Conservation (phyloP, 2,113 vertebrate species). For the Nymphicus hollandicus region DNA sequence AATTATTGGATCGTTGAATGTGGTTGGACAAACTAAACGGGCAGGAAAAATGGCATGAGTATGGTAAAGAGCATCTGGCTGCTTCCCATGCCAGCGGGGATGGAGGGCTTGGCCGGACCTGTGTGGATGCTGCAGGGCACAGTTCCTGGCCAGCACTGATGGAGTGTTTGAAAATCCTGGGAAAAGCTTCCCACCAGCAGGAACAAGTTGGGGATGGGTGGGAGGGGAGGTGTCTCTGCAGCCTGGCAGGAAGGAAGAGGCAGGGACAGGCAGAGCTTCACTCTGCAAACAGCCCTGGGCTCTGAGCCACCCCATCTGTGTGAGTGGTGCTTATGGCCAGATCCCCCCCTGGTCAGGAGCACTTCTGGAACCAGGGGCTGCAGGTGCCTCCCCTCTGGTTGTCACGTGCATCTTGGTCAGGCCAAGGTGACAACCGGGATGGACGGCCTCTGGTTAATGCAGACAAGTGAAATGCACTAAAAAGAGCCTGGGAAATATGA, state of each 20-base stretch:
- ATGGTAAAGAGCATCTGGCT: neutral
- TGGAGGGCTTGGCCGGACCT: neutral
- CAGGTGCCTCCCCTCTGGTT: neutral
- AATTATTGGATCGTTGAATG: neutral
- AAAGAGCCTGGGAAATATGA: neutral
- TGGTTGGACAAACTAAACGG: neutral
- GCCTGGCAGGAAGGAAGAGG: neutral
- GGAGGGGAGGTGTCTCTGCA: neutral
- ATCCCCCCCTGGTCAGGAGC: neutral
- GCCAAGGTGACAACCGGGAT: rapidly evolving
- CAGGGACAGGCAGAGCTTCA: neutral
- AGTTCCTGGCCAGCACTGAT: neutral
- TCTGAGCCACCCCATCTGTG: neutral
- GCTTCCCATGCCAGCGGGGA: neutral
- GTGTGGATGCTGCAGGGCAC: neutral
- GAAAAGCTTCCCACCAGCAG: neutral
- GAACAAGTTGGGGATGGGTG: neutral
- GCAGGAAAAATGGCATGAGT: neutral
- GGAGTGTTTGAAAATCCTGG: neutral
- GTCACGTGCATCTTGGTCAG: neutral
- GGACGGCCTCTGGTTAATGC: neutral
- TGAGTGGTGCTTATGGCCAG: neutral
- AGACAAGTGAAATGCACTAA: neutral
- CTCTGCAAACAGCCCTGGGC: neutral
- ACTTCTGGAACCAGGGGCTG: neutral